Conservation (phyloP, 2,888 invertebrate species). For the Agriotes lineatus region DNA sequence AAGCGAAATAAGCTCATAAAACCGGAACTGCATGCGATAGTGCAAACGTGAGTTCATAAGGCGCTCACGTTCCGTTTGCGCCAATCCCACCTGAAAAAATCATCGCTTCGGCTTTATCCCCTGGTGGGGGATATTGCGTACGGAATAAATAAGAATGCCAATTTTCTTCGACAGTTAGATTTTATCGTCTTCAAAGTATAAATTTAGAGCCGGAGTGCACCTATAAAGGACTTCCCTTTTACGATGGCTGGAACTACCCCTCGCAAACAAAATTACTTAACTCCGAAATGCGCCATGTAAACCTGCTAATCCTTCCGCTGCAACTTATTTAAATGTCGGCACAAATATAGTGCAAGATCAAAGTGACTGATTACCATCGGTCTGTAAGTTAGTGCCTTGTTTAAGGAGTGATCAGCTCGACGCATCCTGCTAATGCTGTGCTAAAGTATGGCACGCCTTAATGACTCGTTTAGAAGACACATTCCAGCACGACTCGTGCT, state of each 20-base stretch:
- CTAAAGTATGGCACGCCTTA: slow-evolving; percentile 49
- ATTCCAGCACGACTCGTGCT: slow-evolving; percentile 38
- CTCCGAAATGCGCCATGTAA: slow-evolving; percentile 1
- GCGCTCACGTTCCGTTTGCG: not conserved
- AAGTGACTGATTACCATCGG: slow-evolving; percentile 31
- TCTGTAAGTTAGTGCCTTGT: slow-evolving; percentile 45
- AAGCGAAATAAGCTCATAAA: slow-evolving; percentile 18
- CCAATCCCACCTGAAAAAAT: slow-evolving; percentile 9
- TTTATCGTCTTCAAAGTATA: slow-evolving; percentile 10
- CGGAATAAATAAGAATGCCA: slow-evolving; percentile 13
- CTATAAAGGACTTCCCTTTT: slow-evolving; percentile 10
- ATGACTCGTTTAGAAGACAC: slow-evolving; percentile 50
- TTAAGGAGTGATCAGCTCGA: slow-evolving; percentile 52
- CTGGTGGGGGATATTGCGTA: not conserved
- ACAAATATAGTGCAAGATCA: slow-evolving; percentile 23
- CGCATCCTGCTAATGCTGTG: slow-evolving; percentile 50
- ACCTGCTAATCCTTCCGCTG: not conserved
- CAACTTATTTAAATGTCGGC: slow-evolving; percentile 14
- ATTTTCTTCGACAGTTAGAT: slow-evolving; percentile 15
- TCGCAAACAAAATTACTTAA: slow-evolving; percentile 10
- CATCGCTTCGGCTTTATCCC: not conserved
- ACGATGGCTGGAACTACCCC: not conserved
- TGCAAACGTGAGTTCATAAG: slow-evolving; percentile 19
- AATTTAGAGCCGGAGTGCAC: not conserved
- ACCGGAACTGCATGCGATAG: slow-evolving; percentile 15